Base-by-base conservation (phyloP, 2,797 vertebrate genomes). In the Hemibagrus guttatus region DNA sequence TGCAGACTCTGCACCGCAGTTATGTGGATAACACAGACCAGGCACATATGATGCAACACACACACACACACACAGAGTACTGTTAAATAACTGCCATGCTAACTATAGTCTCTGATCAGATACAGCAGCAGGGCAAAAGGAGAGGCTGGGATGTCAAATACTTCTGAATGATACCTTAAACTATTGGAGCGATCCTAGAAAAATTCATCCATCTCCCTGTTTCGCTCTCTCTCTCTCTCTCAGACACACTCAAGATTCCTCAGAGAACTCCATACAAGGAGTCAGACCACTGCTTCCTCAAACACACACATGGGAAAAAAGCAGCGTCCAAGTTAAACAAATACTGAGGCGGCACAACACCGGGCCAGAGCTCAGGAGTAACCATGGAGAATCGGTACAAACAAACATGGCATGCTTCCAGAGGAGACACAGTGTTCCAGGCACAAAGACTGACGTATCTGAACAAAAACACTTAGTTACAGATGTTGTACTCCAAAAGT, bases 201-300 rank as follows among this genome's bases (percentile, higher is more conserved):
- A 49, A 19, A 14, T 1, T 8, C 8, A 28, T 64, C 63, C 13
- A 68, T 28, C n/a, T 14, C 2, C n/a, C 13, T 3, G n/a, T 31
- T 28, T 76, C 84, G 35, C n/a, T 84, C 82, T 11, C 59, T 49
- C 9, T 49, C 46, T 49, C 9, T 49, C 46, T 49, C 46, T 46
- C 46, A 46, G 6, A 46, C 46, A 46, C 46, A 3, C 46, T 1
- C 61, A 68, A 46, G 52, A 84, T 80, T 81, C 74, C 66, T 52
- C 69, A 69, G 35, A n/a, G 83, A 85, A 31, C 52, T 85, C 89
- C 89, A 88, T 90, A 90, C 80, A 90, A 88, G 89, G 87, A 87
- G 58, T 26, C 19, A 19, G n/a, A 23, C 61, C 9, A 35, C 28
- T 16, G 72, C 16, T 71, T 83, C n/a, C 42, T 19, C 54, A 66